Base-by-base conservation (phyloP, 2,888 invertebrate genomes). In the Sympetrum striolatum region DNA sequence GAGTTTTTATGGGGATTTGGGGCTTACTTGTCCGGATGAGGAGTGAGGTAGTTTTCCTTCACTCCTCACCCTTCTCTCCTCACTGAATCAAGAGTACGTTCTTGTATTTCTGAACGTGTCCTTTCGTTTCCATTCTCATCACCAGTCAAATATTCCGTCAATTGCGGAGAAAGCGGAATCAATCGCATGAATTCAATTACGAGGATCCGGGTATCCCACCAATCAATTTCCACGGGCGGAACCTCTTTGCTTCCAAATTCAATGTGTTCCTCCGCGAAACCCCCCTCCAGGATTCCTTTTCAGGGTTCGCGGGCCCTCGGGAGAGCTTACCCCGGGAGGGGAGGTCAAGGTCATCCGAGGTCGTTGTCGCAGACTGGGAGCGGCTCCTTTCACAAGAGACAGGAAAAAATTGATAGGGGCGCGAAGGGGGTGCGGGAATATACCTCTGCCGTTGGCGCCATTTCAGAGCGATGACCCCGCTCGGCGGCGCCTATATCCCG, bases 281-380 rank as follows among this genome's bases (percentile, higher is more conserved):
- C 39, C 6, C 39, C 39, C 44, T 44, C 44, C 44, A 44, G 44
- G 44, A 8, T 44, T 44, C 10, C 44, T 8, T 44, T 44, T 44
- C 44, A 44, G 44, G 44, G 44, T 6, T 44, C 44, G 44, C 44
- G 44, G 6, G 39, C 22, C 60, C 60, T 8, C 80, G 18, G 80
- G 80, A 80, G 39, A 39, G 81, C 6, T 15, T 18, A n/a, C 39
- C 22, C 18, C 37, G 4, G 80, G 37, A 37, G 81, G 6, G 44
- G 82, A 58, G 82, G 53, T 82, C 82, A 82, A 82, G 82, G 82
- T 82, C 82, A 58, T 58, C 82, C 18, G 82, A 82, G 82, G 82
- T 82, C 82, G 82, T 82, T 58, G 82, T 58, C 82, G 31, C 80
- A 80, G 80, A 80, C 80, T 53, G 81, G 25, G 10, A 6, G 44